These are phyloP conservation scores for Drosophila diplacantha DNA, from an alignment of 2,888 invertebrate genomes.

Conservation along the genomic window DNA sequence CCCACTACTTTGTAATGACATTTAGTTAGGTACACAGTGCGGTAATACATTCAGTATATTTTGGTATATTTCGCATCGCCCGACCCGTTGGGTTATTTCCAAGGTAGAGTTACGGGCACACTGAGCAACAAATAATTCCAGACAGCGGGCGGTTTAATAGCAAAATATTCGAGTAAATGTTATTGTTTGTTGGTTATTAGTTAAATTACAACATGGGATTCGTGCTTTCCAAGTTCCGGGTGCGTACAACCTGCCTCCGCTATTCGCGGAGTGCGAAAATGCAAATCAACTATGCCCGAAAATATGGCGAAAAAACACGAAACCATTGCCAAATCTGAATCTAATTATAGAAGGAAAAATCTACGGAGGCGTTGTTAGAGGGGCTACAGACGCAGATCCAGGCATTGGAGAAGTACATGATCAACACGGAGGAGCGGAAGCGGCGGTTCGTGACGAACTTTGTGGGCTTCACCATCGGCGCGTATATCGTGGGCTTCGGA, in stretches of 20 bases:
- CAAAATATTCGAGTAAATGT: slow-evolving; percentile 33
- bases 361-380: slow-evolving; percentile 81
- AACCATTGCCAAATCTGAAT: slow-evolving; percentile 26
- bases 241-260: slow-evolving; percentile 77
- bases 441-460: slow-evolving; percentile 90
- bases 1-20: no score
- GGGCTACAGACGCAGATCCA: slow-evolving; percentile 88
- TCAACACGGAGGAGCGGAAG: slow-evolving; percentile 88
- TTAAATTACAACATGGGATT: slow-evolving; percentile 80
- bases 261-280: background rate
- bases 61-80: background rate
- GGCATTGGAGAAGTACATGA: slow-evolving; percentile 87
- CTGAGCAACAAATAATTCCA: slow-evolving; percentile 13
- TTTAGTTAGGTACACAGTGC: background rate
- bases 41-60: background rate
- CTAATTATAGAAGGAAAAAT: slow-evolving; percentile 79
- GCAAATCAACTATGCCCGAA: slow-evolving; percentile 29
- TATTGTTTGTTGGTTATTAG: slow-evolving; percentile 24
- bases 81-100: background rate
- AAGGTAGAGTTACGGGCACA: slow-evolving; percentile 8
- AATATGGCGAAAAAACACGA: slow-evolving; percentile 22
- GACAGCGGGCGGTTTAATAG: slow-evolving; percentile 28
- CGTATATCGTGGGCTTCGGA: slow-evolving; percentile 85
- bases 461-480: slow-evolving; percentile 83
- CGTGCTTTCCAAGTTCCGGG: slow-evolving; percentile 84